Evolutionary conservation across 2,113 vertebrate genomes (phyloP).

Genomic region (Esox niger): DNA sequence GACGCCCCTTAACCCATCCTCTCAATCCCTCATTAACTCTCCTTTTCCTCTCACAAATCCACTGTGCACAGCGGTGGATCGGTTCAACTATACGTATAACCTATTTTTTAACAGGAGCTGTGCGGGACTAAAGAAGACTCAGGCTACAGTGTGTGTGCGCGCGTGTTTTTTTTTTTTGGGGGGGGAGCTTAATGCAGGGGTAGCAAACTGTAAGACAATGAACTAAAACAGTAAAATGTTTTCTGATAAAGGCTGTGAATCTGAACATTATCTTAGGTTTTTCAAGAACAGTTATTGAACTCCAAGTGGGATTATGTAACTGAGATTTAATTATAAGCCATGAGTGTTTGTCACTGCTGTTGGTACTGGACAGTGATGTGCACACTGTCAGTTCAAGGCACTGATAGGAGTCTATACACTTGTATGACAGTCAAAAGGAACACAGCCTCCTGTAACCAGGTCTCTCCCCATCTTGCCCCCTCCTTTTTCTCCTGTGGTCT

Average conservation of each 20-base stretch:
- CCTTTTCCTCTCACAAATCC: conserved; percentile 50
- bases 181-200: neutral
- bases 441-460: conserved; percentile 6
- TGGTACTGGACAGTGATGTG: neutral
- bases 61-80: conserved; percentile 66
- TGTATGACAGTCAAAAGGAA: neutral
- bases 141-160: neutral
- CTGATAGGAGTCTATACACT: neutral
- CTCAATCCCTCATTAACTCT: conserved; percentile 59
- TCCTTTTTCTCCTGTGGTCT: conserved; percentile 55
- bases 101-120: conserved; percentile 46
- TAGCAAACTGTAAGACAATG: neutral
- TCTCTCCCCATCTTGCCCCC: conserved; percentile 24
- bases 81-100: conserved; percentile 51
- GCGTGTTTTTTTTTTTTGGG: too few species aligned
- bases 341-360: neutral
- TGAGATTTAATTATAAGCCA: neutral
- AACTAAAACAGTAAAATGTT: neutral
- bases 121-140: conserved; percentile 24
- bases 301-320: neutral
- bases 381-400: neutral
- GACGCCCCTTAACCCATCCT: conserved; percentile 59
- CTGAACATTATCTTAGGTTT: too few species aligned
- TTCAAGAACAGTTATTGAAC: too few species aligned
- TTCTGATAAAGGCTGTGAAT: too few species aligned